Base-by-base conservation (phyloP, 2,113 vertebrate genomes). In the Trichomycterus rosablanca region DNA sequence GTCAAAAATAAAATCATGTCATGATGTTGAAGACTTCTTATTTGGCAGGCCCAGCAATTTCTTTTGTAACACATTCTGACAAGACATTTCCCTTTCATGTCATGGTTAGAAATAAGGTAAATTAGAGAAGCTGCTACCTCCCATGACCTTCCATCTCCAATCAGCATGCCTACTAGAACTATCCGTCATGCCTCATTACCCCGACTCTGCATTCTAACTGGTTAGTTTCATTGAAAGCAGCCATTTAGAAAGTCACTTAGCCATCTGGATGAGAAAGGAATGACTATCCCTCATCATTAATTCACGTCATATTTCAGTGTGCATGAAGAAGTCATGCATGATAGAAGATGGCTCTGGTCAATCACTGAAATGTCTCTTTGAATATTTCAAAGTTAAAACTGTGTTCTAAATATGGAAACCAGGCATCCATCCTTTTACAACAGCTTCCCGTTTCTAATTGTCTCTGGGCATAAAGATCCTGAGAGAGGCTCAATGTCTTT, bases 201-300 rank as follows among this genome's bases (percentile, higher is more conserved):
- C 61, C 50, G 54, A 44, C 44, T 52, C 15, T 2, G 3, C 43
- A 20, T 24, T 15, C 30, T 20, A 26, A 15, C 48, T 26, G 20
- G 28, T 42, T 59, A 58, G 56, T 46, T 51, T 23, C 14, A 46
- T 43, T 22, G 7, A 56, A 28, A 26, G 50, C 55, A 32, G 46
- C 57, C 57, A 42, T 56, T 51, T 46, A 48, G 56, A 59, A 69
- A 7, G 9, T 14, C 66, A 32, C 22, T 43, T 15, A 60, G n/a
- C n/a, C 74, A 74, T 63, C 30, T 3, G 39, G 40, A 23, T 26
- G 1, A 62, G 73, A 63, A 71, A 71, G 75, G 73, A 75, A 54
- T 78, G 78, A 80, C 79, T 73, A 49, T 58, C 60, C 44, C 67
- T 78, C 65, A 84, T 84, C 84, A 84, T 83, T 88, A 82, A 88